Conservation (phyloP, 1,140 invertebrate species). For the Dendroctonus valens region DNA sequence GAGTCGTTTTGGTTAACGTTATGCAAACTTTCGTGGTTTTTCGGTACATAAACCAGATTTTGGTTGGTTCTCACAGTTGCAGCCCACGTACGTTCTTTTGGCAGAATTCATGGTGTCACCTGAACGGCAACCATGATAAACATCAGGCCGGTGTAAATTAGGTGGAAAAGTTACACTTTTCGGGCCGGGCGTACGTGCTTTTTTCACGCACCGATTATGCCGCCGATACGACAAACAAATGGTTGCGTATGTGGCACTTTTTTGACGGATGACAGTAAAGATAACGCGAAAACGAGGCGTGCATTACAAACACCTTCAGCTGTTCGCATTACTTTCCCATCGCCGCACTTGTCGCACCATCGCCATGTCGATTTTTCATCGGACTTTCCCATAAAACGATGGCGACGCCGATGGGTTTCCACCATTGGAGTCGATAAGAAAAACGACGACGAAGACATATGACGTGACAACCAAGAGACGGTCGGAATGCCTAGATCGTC, state of each 20-base stretch:
- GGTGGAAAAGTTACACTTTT: conserved; percentile 13
- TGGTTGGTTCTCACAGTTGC: no score
- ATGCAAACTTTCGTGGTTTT: no score
- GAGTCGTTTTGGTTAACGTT: no score
- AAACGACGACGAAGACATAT: conserved; percentile 25
- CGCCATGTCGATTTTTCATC: background rate
- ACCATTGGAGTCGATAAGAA: conserved; percentile 7
- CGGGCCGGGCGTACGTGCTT: conserved; percentile 1
- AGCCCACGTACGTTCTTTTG: no score
- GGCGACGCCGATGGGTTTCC: background rate
- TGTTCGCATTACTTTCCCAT: conserved; percentile 5
- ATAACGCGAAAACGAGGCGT: background rate
- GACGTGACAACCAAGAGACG: conserved; percentile 21
- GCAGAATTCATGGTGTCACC: no score
- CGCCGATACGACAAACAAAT: conserved; percentile 6
- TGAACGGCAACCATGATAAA: no score
- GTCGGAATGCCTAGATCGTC: conserved; percentile 23
- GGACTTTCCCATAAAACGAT: background rate
- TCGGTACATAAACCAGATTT: no score
- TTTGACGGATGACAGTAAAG: conserved; percentile 7
- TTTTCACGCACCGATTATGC: conserved; percentile 7
- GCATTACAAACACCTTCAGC: background rate
- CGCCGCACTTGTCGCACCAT: background rate
- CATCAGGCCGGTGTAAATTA: conserved; percentile 3
- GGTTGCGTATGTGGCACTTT: conserved; percentile 7